Evolutionary conservation across 2,797 vertebrate species (phyloP).

Genomic region (Gobionotothen gibberifrons): DNA sequence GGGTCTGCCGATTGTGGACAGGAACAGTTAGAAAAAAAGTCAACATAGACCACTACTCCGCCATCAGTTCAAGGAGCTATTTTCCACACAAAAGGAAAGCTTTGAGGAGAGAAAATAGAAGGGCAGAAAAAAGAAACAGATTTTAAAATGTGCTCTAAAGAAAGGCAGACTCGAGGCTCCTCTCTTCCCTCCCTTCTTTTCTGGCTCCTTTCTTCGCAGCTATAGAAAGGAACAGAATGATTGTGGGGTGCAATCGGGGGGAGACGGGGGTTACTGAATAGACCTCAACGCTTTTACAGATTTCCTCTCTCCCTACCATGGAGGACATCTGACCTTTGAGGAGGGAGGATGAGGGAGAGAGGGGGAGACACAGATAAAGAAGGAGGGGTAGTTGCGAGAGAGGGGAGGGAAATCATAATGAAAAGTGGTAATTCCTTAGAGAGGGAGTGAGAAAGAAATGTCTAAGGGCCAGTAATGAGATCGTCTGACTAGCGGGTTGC

Average conservation of each 20-base stretch:
- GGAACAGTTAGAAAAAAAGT: constrained; percentile 67
- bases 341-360: constrained; percentile 70
- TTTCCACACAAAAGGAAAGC: constrained; percentile 81
- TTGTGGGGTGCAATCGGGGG: constrained; percentile 87
- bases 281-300: constrained; percentile 91
- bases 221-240: constrained; percentile 90
- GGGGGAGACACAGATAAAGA: constrained; percentile 79
- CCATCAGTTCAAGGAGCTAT: constrained; percentile 81
- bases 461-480: constrained; percentile 97
- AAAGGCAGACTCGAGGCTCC: constrained; percentile 77
- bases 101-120: constrained; percentile 76
- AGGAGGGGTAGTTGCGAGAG: constrained; percentile 89
- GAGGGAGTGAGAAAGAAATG: constrained; percentile 93
- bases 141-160: constrained; percentile 81
- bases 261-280: constrained; percentile 90
- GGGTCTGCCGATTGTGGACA: constrained; percentile 66
- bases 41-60: constrained; percentile 67
- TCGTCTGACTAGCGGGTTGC: constrained; percentile 94
- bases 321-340: constrained; percentile 97
- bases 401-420: constrained; percentile 80
- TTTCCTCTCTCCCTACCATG: constrained; percentile 91
- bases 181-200: constrained; percentile 73
- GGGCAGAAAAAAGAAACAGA: constrained; percentile 78
- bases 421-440: constrained; percentile 84
- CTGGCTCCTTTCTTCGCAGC: constrained; percentile 75